Base-by-base conservation (phyloP, 2,797 vertebrate genomes). In the Diplodus puntazzo region DNA sequence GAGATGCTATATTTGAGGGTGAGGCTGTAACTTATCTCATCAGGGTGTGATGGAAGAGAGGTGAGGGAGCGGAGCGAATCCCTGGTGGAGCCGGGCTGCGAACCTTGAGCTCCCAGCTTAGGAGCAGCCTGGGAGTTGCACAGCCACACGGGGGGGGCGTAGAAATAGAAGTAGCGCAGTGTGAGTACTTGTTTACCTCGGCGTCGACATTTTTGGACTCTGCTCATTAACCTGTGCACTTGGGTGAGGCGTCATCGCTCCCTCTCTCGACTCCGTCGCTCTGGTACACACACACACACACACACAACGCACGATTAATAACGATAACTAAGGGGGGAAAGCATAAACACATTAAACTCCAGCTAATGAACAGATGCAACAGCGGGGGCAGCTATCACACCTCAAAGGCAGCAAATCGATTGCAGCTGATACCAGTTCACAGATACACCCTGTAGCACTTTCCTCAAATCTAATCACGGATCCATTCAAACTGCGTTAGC, bases 151-250 rank as follows among this genome's bases (percentile, higher is more conserved):
- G 82, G 80, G 73, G 14, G 45, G 43, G 81, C 17, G 11, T 34
- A 80, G 87, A 91, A 93, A 93, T 92, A 92, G 87, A 92, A 86
- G 83, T 64, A 76, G 54, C 83, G 84, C n/a, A 5, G 77, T 67
- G 83, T 27, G 82, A 81, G 66, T 77, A 84, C 89, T 93, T 96
- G 95, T 96, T 96, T 95, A 95, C 93, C 75, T 92, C 79, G 25
- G 85, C 91, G 91, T 92, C 87, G 90, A 88, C 76, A 71, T 88
- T 93, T 94, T 87, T 92, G 92, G 25, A 89, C 92, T 93, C 78
- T 54, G 88, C 89, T 93, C 87, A 94, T 95, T 95, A 95, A 93
- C 90, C 87, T 75, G 84, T 83, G 81, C 75, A 82, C 85, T 79
- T 78, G 81, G 78, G 87, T 87, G 83, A 87, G 88, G 85, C 75